Evolutionary conservation across 2,113 vertebrate genomes (phyloP), one percentile per base, ranked within the genome.

Genomic region (Nibea coibor): DNA sequence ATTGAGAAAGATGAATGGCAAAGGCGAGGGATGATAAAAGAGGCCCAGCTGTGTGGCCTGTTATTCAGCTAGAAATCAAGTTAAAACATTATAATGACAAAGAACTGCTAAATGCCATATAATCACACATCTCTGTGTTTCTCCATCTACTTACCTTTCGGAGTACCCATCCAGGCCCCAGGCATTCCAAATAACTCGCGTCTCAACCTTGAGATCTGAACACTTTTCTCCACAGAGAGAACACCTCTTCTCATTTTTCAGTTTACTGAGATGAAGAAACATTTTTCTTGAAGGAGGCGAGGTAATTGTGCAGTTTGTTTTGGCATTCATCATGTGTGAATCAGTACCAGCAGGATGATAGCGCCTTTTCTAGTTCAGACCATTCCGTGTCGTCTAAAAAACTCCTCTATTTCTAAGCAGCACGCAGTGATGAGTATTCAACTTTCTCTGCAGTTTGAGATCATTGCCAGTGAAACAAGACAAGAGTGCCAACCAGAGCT

Each of bases 301-400:
- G 39, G 64, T 83, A 80, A 88, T 80, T 80, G 82, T 47, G n/a
- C 51, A 19, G 72, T 85, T 79, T 85, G 63, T 81, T 85, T 73
- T 78, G 43, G 67, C 66, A 66, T 71, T 79, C 45, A 68, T 66
- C 47, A 65, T 53, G 67, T 76, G 59, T 53, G 39, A 82, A 75
- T 82, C 75, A 63, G 56, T 69, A 58, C 39, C 45, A 20, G 53
- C 24, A 50, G 67, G 73, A 77, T 77, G 48, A 84, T 79, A 72
- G 53, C 20, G 31, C 58, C 69, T 78, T 31, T 80, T 50, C 51
- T 53, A 22, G 73, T 77, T 77, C 53, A 54, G 57, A 10, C 19
- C 62, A 42, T 58, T 74, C 11, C 14, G 12, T 26, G n/a, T 72
- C 47, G 65, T 57, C 63, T 20, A 65, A 67, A 67, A 50, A 53